Conservation (phyloP, 2,113 vertebrate genomes). For the Centropus unirufus region DNA sequence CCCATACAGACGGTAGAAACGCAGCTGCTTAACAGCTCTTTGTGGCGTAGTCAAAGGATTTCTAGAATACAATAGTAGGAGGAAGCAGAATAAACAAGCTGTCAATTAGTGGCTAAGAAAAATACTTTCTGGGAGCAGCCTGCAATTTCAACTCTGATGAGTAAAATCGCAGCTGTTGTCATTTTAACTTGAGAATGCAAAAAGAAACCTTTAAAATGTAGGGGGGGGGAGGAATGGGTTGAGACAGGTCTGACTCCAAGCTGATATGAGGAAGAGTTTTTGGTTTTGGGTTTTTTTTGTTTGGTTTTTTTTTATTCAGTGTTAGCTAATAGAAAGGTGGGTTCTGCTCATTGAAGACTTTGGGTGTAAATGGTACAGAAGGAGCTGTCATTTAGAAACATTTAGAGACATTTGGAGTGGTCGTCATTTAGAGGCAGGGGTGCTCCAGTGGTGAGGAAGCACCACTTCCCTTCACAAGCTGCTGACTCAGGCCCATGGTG, state of each 20-base stretch:
- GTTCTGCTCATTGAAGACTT: not conserved
- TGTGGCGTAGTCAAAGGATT: not conserved
- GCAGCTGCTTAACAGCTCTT: not conserved
- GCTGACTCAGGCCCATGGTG: not conserved
- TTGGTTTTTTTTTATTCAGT: not conserved
- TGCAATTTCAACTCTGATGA: slow-evolving; percentile 5
- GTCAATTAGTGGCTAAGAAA: not conserved
- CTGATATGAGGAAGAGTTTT: not conserved
- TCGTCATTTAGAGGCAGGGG: not conserved
- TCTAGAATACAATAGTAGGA: not conserved
- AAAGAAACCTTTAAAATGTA: not conserved
- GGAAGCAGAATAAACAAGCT: slow-evolving; percentile 5
- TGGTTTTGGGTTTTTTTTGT: not conserved
- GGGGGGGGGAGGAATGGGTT: fast-evolving
- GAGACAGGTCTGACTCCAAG: not conserved
- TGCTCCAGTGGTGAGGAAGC: not conserved
- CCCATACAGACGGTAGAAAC: not conserved
- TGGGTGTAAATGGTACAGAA: not conserved
- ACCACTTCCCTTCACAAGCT: not conserved
- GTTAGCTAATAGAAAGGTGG: not conserved
- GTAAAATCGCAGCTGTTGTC: not conserved
- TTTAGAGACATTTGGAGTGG: no score
- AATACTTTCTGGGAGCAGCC: not conserved
- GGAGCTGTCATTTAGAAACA: not conserved
- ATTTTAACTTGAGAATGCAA: not conserved